Percentiles rank a stretch among this genome's conserved stretches.
These are phyloP conservation scores for Staurois parvus DNA, from an alignment of 2,797 vertebrate species.

Conservation along the genomic window DNA sequence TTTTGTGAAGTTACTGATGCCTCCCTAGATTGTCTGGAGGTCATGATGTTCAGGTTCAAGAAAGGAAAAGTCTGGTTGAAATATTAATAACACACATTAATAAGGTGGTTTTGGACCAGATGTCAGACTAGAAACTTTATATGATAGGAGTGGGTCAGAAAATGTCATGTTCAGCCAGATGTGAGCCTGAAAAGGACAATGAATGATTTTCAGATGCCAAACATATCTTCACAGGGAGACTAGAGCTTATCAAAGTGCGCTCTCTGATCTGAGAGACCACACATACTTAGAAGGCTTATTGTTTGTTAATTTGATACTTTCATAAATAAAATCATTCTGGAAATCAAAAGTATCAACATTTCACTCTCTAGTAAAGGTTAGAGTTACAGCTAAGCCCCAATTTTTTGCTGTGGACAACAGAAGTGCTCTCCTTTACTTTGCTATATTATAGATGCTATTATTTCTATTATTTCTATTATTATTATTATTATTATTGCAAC, in stretches of 20 bases:
- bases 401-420: no score
- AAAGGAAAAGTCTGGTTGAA: conserved; percentile 56
- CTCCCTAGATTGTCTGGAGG: conserved; percentile 61
- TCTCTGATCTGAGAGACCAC: conserved; percentile 13
- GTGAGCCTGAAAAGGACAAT: conserved; percentile 36
- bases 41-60: conserved; percentile 52
- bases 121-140: conserved; percentile 52
- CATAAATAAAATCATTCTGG: not conserved
- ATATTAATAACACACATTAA: conserved; percentile 55
- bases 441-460: no score
- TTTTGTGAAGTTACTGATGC: conserved; percentile 59
- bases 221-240: conserved; percentile 10
- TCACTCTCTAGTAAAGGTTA: no score
- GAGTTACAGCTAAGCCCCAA: no score
- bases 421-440: no score
- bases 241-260: not conserved
- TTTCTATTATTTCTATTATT: no score
- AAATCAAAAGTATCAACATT: no score
- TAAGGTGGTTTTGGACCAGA: conserved; percentile 55
- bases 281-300: not conserved
- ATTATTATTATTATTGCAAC: no score
- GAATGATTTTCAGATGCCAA: conserved; percentile 53
- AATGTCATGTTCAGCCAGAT: conserved; percentile 60
- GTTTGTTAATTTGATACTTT: conserved; percentile 1
- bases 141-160: conserved; percentile 49